Conservation (phyloP, 1,140 invertebrate species). For the Eubasilissa regina region DNA sequence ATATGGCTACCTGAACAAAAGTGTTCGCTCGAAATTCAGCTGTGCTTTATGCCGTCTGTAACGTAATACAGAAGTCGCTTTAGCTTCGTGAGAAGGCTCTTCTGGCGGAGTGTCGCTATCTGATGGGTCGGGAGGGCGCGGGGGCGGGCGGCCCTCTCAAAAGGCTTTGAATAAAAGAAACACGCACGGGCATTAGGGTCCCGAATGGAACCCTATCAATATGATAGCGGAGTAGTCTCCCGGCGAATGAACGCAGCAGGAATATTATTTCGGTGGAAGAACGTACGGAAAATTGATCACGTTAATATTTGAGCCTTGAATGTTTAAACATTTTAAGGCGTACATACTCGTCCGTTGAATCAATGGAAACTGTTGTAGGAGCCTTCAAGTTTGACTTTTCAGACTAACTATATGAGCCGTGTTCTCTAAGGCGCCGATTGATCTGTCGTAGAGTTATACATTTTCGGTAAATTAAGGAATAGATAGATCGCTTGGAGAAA, state of each 20-base stretch:
- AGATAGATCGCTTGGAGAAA: too few relatives aligned
- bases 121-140: not conserved
- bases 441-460: too few relatives aligned
- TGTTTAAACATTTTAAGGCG: not conserved
- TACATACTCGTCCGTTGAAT: too few relatives aligned
- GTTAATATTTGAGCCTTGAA: not conserved
- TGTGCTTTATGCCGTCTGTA: conserved; percentile 30
- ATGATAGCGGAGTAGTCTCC: conserved; percentile 47
- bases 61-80: conserved; percentile 1
- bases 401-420: too few relatives aligned
- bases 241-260: conserved; percentile 28
- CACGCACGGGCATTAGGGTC: conserved; percentile 46
- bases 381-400: too few relatives aligned
- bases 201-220: conserved; percentile 55
- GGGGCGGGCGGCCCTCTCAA: conserved; percentile 11
- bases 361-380: too few relatives aligned
- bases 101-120: conserved; percentile 34
- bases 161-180: conserved; percentile 58
- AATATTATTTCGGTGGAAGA: conserved; percentile 22
- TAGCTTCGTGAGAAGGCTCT: not conserved
- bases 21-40: conserved; percentile 28
- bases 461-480: too few relatives aligned
- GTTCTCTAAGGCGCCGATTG: too few relatives aligned
- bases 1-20: conserved; percentile 25
- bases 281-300: not conserved